Conservation (phyloP, 2,888 invertebrate genomes). For the Siphlonurus alternatus region DNA sequence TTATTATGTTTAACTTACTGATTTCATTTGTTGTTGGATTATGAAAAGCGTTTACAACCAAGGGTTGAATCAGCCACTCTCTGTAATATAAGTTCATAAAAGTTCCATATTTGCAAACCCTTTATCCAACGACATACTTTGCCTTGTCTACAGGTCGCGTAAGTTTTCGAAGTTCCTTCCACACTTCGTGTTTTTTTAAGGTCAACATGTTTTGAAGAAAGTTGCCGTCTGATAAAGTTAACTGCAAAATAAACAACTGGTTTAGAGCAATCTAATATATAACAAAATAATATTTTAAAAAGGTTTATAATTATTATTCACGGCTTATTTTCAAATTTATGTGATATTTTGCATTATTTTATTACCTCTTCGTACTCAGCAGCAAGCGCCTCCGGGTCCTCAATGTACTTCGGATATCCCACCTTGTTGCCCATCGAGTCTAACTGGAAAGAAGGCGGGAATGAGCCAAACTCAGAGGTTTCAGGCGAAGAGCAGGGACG, state of each 20-base stretch:
- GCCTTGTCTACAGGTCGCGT: slow-evolving; percentile 20
- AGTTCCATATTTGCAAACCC: too few relatives aligned
- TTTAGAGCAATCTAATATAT: neutral
- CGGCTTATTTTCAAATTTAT: neutral
- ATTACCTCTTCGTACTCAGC: slow-evolving; percentile 31
- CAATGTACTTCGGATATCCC: slow-evolving; percentile 35
- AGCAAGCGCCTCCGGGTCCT: slow-evolving; percentile 29
- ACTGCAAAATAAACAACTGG: slow-evolving; percentile 14
- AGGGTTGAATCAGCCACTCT: slow-evolving; percentile 25
- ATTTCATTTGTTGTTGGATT: slow-evolving; percentile 40
- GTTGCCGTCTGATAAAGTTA: slow-evolving; percentile 20
- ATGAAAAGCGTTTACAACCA: slow-evolving; percentile 39
- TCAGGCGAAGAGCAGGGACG: neutral
- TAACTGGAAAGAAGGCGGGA: slow-evolving; percentile 16
- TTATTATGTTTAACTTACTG: slow-evolving; percentile 22
- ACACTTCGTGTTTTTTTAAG: slow-evolving; percentile 20
- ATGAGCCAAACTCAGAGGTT: neutral
- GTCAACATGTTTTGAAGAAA: slow-evolving; percentile 22
- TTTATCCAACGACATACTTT: slow-evolving; percentile 15
- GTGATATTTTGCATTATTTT: slow-evolving; percentile 9
- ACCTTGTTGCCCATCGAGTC: slow-evolving; percentile 30
- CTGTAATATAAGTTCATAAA: slow-evolving; percentile 14
- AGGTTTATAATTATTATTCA: neutral
- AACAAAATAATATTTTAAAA: neutral
- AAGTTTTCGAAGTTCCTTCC: slow-evolving; percentile 21